Evolutionary conservation across 1,140 invertebrate species (phyloP), one percentile per base, ranked within the genome.

Genomic region (Megathymus violae): DNA sequence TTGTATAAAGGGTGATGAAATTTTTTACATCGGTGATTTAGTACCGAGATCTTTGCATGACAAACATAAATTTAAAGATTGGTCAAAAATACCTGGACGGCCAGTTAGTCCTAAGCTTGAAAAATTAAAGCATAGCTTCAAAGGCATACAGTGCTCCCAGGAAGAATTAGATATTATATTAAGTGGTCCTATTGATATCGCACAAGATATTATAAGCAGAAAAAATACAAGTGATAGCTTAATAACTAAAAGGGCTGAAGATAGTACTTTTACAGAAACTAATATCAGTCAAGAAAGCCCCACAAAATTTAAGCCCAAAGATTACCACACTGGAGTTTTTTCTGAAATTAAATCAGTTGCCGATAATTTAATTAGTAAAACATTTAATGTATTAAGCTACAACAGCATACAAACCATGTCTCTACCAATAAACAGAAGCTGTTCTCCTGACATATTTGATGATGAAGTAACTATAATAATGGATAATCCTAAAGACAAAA

Each of bases 391-490:
- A 13, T 5, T 17, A 17, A 17, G 11, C 19, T 7, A 25, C 19
- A 25, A 46, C 5, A 22, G 11, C 14, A 17, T 41, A 11, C 10
- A 13, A 4, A 58, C 9, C 11, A 58, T 58, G 40, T 14, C 40
- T 4, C 52, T 14, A 44, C 13, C 19, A 36, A 40, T 46, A 27
- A 27, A 68, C 11, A 78, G 83, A 77, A 82, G 88, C 78, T 43
- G 65, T 46, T 93, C 92, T 10, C 93, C 93, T 34, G 93, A 93
- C 79, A 74, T 93, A 50, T 93, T 93, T 85, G 88, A 86, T 76
- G 89, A 91, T 79, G 89, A 91, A 61, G 47, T 58, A 9, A 80
- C 77, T n/a, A 48, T 52, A 19, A 56, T 80, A 41, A 47, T 76
- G 46, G 69, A 74, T 51, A 52, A 41, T 34, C 34, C 48, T 6